Percentiles rank a stretch among this genome's conserved stretches.
These are phyloP conservation scores for Pantala flavescens DNA, from an alignment of 1,140 invertebrate genomes.

Conservation along the genomic window DNA sequence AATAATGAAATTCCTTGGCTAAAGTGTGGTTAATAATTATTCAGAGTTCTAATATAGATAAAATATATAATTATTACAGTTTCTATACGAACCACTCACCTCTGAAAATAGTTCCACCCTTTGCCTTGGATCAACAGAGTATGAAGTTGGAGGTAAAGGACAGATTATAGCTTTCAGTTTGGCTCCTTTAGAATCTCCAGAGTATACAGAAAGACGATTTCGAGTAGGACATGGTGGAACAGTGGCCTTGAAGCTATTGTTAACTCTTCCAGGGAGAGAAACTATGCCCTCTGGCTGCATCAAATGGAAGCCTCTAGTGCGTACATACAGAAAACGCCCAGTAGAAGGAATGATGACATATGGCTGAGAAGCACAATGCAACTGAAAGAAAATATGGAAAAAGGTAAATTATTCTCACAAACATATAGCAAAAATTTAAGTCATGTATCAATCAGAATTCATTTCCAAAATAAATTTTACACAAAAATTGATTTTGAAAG, in stretches of 20 bases:
- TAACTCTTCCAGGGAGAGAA: not conserved
- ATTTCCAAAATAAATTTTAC: too few species aligned
- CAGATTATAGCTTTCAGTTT: not conserved
- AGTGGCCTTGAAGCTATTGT: not conserved
- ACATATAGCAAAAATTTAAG: too few species aligned
- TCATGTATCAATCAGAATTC: too few species aligned
- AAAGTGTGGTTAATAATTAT: too few species aligned
- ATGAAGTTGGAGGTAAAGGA: not conserved
- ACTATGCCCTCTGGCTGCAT: not conserved
- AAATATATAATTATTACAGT: too few species aligned
- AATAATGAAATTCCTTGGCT: too few species aligned
- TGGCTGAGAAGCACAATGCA: not conserved
- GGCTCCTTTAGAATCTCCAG: not conserved
- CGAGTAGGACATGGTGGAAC: not conserved
- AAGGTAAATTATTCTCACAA: too few species aligned
- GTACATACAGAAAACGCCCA: not conserved
- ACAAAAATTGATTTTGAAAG: too few species aligned
- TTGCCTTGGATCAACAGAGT: not conserved
- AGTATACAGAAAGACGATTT: not conserved
- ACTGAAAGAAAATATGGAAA: not conserved
- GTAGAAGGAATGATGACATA: not conserved
- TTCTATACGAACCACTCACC: not conserved
- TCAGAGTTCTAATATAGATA: too few species aligned
- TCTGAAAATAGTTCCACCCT: not conserved
- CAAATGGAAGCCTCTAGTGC: not conserved